Base-by-base conservation (phyloP, 35 echinoderm and acorn worm species). In the Patiria miniata region DNA sequence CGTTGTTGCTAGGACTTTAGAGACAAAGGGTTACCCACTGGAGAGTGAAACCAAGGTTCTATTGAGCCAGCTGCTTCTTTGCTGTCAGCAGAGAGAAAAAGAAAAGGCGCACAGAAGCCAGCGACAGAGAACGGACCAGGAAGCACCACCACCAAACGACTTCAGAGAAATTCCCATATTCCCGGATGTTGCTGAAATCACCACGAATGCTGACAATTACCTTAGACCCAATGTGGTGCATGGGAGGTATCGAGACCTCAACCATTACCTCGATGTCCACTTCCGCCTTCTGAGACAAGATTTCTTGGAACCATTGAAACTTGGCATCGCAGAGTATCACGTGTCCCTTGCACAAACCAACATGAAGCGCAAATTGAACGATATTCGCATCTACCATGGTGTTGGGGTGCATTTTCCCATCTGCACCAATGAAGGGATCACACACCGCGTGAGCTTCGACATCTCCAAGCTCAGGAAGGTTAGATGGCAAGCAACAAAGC, bases 261-360 rank as follows among this genome's bases (percentile, higher is more conserved):
- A 89, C 17, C 87, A 94, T 77, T 94, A 94, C 59, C 78, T 94
- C 12, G 92, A 94, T 59, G 87, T 94, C 18, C 92, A 94, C 39
- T 94, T 86, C 36, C 18, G 92, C 52, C 82, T 94, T 5, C 19
- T 94, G 33, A 83, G 87, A 10, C 86, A 94, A 69, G 92, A 94
- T 57, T 94, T 94, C n/a, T 36, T 94, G 0, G 52, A 61, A 17
- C 92, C 92, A 8, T 68, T 94, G 37, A 81, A 87, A 34, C 82
- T 61, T 23, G 92, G 92, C 14, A 94, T 94, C 52, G 28, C 77
- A 55, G 82, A 89, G 79, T 85, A n/a, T n/a, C n/a, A 78, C 44
- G 82, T 78, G 22, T 47, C 50, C 39, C 4, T 61, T 7, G 78
- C 15, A 22, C 40, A 58, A 14, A 39, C 15, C n/a, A n/a, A n/a